Evolutionary conservation across 2,888 invertebrate genomes (phyloP), one percentile per base, ranked within the genome.

Genomic region (Stratiomys singularior): DNA sequence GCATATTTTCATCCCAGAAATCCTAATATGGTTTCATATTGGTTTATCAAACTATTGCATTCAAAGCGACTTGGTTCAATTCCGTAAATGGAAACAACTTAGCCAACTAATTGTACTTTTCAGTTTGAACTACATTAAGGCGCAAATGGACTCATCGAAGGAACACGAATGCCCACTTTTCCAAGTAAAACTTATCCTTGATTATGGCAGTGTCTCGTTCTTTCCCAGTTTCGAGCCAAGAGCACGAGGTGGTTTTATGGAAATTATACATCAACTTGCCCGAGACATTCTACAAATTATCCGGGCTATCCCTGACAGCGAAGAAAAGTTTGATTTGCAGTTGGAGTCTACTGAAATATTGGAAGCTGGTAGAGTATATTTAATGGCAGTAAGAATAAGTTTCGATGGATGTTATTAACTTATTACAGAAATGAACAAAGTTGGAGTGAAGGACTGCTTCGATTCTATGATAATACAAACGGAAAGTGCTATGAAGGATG

Each of bases 101-200:
- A 27, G 15, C n/a, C 64, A 64, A 64, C 64, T 60, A 64, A 64
- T 64, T 21, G n/a, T 13, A 11, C 84, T 86, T 18, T 86, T 81
- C 3, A 86, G 85, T 77, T 44, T 83, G 3, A 82, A 82, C 1
- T 85, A 86, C 78, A 77, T 85, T 21, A 83, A 85, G 63, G 81
- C 83, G 81, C 85, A 86, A 79, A 82, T 86, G 18, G 86, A 86
- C 28, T 85, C 85, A 79, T 83, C 84, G 0, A 83, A 82, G 63
- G 84, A 85, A 56, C 81, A 83, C 46, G 82, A 85, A 80, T 79
- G 84, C 1, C 94, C 96, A 0, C 90, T 97, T 56, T 92, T 96
- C 86, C 93, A 95, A 87, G 90, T 96, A 1, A 86, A 90, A 69
- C 90, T 96, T 82, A 92, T 93, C 83, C 88, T 96, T 2, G 90